Conservation (phyloP, 1,140 invertebrate genomes). For the Hylyphantes graminicola region DNA sequence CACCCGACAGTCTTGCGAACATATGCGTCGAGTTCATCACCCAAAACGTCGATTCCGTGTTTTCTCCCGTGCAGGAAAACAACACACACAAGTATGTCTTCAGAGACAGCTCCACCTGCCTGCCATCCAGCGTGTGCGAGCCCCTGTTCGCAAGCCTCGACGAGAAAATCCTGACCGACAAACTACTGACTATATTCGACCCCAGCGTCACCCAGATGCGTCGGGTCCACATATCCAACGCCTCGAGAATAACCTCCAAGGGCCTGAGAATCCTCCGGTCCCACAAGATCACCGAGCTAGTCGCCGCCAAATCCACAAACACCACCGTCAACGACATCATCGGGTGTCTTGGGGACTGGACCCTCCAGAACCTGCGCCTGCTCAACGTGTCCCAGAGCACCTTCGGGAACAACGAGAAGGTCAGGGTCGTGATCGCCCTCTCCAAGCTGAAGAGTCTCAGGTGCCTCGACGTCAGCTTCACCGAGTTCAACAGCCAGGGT, state of each 20-base stretch:
- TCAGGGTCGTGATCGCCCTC: conserved; percentile 69
- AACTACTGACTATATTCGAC: conserved; percentile 76
- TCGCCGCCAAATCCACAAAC: conserved; percentile 72
- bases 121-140: conserved; percentile 78
- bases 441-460: conserved; percentile 72
- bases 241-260: conserved; percentile 72
- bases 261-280: conserved; percentile 76
- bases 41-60: conserved; percentile 75
- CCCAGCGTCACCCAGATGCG: conserved; percentile 75
- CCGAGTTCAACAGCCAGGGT: conserved; percentile 78
- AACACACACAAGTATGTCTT: conserved; percentile 71
- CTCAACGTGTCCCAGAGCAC: conserved; percentile 77
- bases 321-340: conserved; percentile 77
- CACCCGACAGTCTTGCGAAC: conserved; percentile 75
- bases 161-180: conserved; percentile 75
- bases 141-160: conserved; percentile 75
- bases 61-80: conserved; percentile 64
- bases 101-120: conserved; percentile 75
- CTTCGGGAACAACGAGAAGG: conserved; percentile 73
- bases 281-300: conserved; percentile 75
- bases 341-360: conserved; percentile 80
- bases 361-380: conserved; percentile 72
- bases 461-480: conserved; percentile 78
- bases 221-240: conserved; percentile 69
- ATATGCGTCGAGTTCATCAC: conserved; percentile 78